Conservation (phyloP, 2,888 invertebrate species). For the Nomada goodeniana region DNA sequence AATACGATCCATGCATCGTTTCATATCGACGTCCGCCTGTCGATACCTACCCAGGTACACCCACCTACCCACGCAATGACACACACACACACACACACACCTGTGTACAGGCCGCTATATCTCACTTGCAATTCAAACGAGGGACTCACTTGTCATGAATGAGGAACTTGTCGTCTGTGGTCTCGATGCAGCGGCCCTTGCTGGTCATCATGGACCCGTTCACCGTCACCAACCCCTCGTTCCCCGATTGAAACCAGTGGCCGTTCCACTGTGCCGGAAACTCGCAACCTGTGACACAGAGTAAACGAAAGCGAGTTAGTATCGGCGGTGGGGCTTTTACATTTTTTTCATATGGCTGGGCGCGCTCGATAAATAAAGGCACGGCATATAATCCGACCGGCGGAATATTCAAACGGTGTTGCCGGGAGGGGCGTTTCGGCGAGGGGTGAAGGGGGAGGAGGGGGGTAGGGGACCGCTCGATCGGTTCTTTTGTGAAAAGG, state of each 20-base stretch:
- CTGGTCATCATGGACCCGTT: slow-evolving; percentile 83
- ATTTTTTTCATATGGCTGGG: slow-evolving; percentile 51
- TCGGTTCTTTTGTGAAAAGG: no score
- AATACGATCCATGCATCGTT: slow-evolving; percentile 60
- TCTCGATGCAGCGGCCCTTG: slow-evolving; percentile 84
- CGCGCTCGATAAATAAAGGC: slow-evolving; percentile 48
- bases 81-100: background rate
- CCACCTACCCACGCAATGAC: background rate
- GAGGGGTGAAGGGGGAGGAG: background rate
- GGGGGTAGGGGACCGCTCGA: no score
- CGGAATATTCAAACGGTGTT: slow-evolving; percentile 45
- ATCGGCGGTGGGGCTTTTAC: slow-evolving; percentile 28
- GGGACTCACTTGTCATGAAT: slow-evolving; percentile 81
- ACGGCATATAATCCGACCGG: slow-evolving; percentile 26
- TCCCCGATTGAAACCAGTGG: slow-evolving; percentile 84
- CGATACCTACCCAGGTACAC: background rate
- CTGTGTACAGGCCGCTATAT: background rate
- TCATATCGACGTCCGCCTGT: slow-evolving; percentile 52
- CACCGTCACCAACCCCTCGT: slow-evolving; percentile 80
- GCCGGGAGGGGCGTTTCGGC: background rate
- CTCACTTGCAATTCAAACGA: slow-evolving; percentile 64
- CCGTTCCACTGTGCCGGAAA: slow-evolving; percentile 84
- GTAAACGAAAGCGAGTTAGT: background rate
- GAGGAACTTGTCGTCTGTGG: slow-evolving; percentile 84
- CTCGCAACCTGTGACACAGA: slow-evolving; percentile 78